These are phyloP conservation scores for Syrphus vitripennis DNA, from an alignment of 2,888 invertebrate genomes.

Conservation along the genomic window DNA sequence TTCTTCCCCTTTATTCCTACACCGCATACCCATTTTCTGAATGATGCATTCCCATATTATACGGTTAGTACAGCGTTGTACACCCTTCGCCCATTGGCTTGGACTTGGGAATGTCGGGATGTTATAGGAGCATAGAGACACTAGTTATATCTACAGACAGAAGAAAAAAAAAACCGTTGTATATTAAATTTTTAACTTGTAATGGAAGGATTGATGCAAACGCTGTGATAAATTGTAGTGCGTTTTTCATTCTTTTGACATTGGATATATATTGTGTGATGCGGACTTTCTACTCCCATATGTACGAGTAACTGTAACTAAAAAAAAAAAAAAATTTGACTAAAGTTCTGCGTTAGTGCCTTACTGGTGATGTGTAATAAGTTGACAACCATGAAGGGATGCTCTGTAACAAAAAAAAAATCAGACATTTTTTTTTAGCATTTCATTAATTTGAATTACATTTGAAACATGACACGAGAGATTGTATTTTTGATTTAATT, in stretches of 20 bases:
- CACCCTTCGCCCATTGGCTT: conserved; percentile 32
- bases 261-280: conserved; percentile 11
- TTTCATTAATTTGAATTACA: conserved; percentile 1
- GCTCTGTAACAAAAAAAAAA: background rate
- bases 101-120: background rate
- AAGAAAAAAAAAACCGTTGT: background rate
- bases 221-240: conserved; percentile 65
- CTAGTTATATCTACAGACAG: background rate
- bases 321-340: conserved; percentile 2
- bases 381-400: conserved; percentile 40
- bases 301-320: background rate
- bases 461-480: background rate
- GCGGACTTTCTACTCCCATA: conserved; percentile 23
- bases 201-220: conserved; percentile 71
- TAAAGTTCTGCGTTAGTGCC: conserved; percentile 48
- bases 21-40: conserved; percentile 19
- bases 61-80: too few relatives aligned
- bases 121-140: background rate
- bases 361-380: conserved; percentile 62
- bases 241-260: conserved; percentile 63
- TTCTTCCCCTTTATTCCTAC: background rate
- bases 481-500: background rate
- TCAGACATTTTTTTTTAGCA: background rate
- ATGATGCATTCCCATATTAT: conserved; percentile 59
- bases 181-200: conserved; percentile 62